Evolutionary conservation across 2,888 invertebrate species (phyloP), one percentile per base, ranked within the genome.

Genomic region (Halictus quadricinctus): DNA sequence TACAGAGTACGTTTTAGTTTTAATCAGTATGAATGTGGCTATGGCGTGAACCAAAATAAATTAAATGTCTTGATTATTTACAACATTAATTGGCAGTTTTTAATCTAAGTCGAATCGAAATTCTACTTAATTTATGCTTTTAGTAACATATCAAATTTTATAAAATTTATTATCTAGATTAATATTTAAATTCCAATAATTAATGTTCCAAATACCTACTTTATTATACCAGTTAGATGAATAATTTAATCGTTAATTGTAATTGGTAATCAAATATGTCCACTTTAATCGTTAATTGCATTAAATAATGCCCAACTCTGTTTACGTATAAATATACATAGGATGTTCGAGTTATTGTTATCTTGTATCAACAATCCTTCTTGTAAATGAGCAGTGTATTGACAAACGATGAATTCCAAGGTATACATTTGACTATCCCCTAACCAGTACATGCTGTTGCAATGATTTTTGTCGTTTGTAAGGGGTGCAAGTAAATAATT

Each of bases 251-350:
- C 29, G 29, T 29, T 29, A 29, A 29, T 29, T 29, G 29, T 29
- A 29, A 29, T 29, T 29, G 29, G 29, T 29, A 29, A 29, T 29
- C 29, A 58, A 58, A 58, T 4, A 4, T 58, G n/a, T 58, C 12
- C 12, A 25, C 12, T 4, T 12, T 13, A 60, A 25, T 60, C 60
- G 60, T n/a, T 25, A 25, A 60, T 12, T 60, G 8, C 12, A 60
- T 60, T 60, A 60, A 25, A 60, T 25, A n/a, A 6, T 60, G 25
- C 60, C 58, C 58, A 60, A 60, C 12, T 60, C 58, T 50, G 64
- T 70, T 12, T 72, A 64, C 48, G 54, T 43, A 66, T 46, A 41
- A 69, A 41, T 58, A n/a, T 72, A 73, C 29, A 54, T 41, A 48
- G 43, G 10, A 29, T 76, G 66, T 21, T n/a, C 76, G 48, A 12